Conservation (phyloP, 2,113 vertebrate species). For the Sminthopsis crassicaudata region DNA sequence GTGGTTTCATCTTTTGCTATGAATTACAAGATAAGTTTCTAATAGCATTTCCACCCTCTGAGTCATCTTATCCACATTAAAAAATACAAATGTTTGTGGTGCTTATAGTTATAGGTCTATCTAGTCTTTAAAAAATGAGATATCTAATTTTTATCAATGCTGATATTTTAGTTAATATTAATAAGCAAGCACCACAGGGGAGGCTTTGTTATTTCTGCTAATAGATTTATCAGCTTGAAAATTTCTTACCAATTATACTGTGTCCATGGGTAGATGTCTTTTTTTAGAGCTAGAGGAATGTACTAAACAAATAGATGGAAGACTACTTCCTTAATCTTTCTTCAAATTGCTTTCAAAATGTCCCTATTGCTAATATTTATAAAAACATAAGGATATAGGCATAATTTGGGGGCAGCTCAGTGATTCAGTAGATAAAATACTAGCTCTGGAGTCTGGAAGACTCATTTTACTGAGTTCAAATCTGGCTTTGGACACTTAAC, state of each 20-base stretch:
- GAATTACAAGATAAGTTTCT: conserved; percentile 4
- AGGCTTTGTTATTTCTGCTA: not conserved
- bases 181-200: not conserved
- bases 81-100: not conserved
- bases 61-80: not conserved
- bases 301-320: conserved; percentile 3
- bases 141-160: not conserved
- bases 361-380: conserved; percentile 24
- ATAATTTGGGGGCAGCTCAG: not conserved
- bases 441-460: not conserved
- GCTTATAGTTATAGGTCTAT: not conserved
- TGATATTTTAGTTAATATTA: not conserved
- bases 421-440: not conserved
- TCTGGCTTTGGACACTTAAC: not conserved
- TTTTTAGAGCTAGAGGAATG: conserved; percentile 30
- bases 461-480: not conserved
- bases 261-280: not conserved
- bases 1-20: not conserved
- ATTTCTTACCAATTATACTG: not conserved
- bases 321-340: conserved; percentile 23
- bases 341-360: not conserved
- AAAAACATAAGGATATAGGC: not conserved
- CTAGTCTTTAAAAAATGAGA: not conserved
- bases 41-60: conserved; percentile 4
- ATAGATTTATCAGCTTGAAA: not conserved